Percentiles rank a stretch among this genome's conserved stretches.
These are phyloP conservation scores for Phalacrocorax carbo DNA, from an alignment of 2,113 vertebrate genomes.

Conservation along the genomic window DNA sequence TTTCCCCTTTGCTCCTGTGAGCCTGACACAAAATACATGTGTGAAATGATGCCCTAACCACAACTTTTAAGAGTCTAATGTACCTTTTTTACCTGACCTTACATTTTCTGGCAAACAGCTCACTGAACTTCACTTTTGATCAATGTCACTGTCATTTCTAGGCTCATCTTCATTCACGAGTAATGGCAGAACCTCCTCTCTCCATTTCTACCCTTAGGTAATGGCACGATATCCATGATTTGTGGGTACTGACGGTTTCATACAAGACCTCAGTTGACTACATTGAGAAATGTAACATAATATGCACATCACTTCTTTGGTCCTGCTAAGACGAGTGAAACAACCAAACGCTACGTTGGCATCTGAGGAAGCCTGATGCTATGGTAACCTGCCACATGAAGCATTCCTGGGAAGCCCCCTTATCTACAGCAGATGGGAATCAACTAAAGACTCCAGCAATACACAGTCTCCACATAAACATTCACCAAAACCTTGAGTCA, in stretches of 20 bases:
- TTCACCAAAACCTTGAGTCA: background rate
- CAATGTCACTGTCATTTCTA: constrained; percentile 12
- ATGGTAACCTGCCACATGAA: background rate
- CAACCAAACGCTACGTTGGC: background rate
- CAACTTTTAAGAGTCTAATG: background rate
- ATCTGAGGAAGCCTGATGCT: background rate
- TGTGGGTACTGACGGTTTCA: background rate
- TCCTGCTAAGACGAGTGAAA: background rate
- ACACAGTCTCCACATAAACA: background rate
- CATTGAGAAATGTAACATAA: background rate
- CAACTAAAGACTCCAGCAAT: background rate
- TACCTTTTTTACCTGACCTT: constrained; percentile 10
- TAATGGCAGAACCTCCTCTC: background rate
- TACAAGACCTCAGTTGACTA: background rate
- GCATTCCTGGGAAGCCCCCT: background rate
- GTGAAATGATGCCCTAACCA: background rate
- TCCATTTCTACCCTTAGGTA: constrained; percentile 5
- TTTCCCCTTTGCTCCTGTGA: background rate
- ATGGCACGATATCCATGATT: background rate
- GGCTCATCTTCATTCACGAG: background rate
- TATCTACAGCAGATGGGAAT: background rate
- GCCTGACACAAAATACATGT: background rate
- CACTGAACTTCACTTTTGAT: background rate
- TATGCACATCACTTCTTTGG: background rate
- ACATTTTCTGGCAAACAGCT: background rate